These are phyloP conservation scores for Macrostomum lignano DNA, from an alignment of 1,140 invertebrate species.

Conservation along the genomic window DNA sequence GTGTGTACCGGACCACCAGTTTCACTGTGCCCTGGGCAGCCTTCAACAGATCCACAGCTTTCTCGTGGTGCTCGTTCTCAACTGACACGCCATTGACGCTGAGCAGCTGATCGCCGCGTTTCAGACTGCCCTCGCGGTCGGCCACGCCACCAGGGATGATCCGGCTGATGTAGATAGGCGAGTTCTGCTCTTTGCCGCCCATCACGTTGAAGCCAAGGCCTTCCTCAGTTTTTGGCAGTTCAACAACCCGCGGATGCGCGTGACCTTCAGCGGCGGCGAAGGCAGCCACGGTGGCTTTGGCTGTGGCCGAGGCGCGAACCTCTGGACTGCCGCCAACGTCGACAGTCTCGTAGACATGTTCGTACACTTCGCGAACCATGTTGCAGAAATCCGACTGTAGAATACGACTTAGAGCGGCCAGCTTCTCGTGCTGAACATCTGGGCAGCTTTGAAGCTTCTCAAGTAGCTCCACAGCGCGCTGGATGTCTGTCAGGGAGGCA, in stretches of 20 bases:
- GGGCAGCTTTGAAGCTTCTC: constrained; percentile 77
- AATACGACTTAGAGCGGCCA: constrained; percentile 68
- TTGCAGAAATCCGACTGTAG: constrained; percentile 79
- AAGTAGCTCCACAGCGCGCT: constrained; percentile 63
- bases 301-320: constrained; percentile 8
- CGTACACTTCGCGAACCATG: constrained; percentile 85
- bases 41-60: constrained; percentile 89
- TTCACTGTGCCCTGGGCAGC: constrained; percentile 72
- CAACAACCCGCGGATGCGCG: constrained; percentile 84
- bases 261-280: constrained; percentile 97
- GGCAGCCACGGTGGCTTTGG: constrained; percentile 51
- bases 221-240: constrained; percentile 93
- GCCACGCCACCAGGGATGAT: constrained; percentile 94
- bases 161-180: constrained; percentile 91
- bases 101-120: constrained; percentile 81
- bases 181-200: constrained; percentile 96
- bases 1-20: constrained; percentile 84
- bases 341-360: constrained; percentile 92
- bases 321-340: constrained; percentile 81
- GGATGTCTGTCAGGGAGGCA: constrained; percentile 59
- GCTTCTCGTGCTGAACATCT: constrained; percentile 63
- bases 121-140: constrained; percentile 76
- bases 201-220: constrained; percentile 96
- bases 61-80: constrained; percentile 97
- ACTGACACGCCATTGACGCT: constrained; percentile 92